Evolutionary conservation across 2,797 vertebrate species (phyloP), one percentile per base, ranked within the genome.

Genomic region (Lagodon rhomboides): DNA sequence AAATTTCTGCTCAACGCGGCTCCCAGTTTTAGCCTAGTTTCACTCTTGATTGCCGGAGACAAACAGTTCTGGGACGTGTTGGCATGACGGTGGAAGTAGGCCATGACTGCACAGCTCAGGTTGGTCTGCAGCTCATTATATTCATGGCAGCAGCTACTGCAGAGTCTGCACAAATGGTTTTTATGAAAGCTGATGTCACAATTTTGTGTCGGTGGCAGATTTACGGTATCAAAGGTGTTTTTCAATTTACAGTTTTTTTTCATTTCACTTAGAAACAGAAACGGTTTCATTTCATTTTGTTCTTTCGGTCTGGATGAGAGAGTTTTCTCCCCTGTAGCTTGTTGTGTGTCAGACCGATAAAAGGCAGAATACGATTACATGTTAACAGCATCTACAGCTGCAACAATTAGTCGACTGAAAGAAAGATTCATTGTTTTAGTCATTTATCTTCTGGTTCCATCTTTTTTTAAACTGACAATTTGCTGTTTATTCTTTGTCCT

Each of bases 11-110:
- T 89, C 67, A 49, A 77, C 22, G 20, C 56, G 55, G 51, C 76
- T 46, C 69, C 77, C 64, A 51, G 70, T 84, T 89, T 85, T 65
- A 85, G 73, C 82, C 88, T 78, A 86, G 62, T 86, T 91, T 85
- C 65, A 79, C 71, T 56, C 79, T 59, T 67, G 73, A 81, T 69
- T 84, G 82, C 59, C 60, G 51, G 77, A 75, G 68, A 86, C 62
- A 68, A 86, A 85, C 80, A 68, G 75, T 91, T 91, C 86, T 89
- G 75, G 77, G 82, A 85, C 68, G 58, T 53, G 60, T 64, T 68
- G 68, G 73, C 68, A 68, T 73, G 77, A 30, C 12, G 82, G 78
- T 80, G 73, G 78, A 89, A 87, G 9, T 85, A 70, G 83, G 77
- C 77, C 79, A 73, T 68, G 83, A 87, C 27, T 47, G 60, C 27